Evolutionary conservation across 2,888 invertebrate genomes (phyloP), one percentile per base, ranked within the genome.

Genomic region (Parnassius mnemosyne): DNA sequence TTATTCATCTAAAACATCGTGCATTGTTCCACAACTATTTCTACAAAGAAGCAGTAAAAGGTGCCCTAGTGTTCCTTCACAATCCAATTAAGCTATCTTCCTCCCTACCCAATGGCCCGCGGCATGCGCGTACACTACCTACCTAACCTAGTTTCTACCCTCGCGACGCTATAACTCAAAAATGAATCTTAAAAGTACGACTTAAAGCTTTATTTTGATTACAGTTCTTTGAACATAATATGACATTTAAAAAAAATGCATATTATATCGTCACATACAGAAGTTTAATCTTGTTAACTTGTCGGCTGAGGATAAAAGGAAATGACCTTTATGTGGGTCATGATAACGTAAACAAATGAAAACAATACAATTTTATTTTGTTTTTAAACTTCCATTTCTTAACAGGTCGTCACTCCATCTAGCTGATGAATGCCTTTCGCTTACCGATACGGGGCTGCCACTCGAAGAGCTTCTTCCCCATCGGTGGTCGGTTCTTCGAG

Each of bases 271-370:
- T 49, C 42, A 50, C 16, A 50, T 53, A 49, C 34, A 43, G 53
- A 47, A 53, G 34, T 60, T 43, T 63, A 63, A 63, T 60, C 63
- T 55, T 10, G 46, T 63, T 63, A 63, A 55, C 46, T 52, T 60
- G 42, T 63, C 55, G 43, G 52, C 63, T 50, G 63, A 59, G 60
- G 56, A 43, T 59, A 56, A 51, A 51, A 44, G 7, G 9, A 12
- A 44, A 47, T 54, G 34, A 55, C 62, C 13, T 47, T 12, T 59
- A 55, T 55, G 10, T 59, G 63, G 57, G 57, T 62, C 57, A 54
- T 13, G 52, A 43, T 43, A 43, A 43, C 11, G 43, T 43, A 11
- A 2, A 43, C 2, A 43, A 43, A 43, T 34, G 34, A 7, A 34
- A 7, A 34, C 3, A 34, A 34, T 34, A 34, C 34, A 34, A 34